phyloP scores from a whole-genome alignment of 2,797 vertebrate genomes.

The Oryzias dopingdopingensis region DNA sequence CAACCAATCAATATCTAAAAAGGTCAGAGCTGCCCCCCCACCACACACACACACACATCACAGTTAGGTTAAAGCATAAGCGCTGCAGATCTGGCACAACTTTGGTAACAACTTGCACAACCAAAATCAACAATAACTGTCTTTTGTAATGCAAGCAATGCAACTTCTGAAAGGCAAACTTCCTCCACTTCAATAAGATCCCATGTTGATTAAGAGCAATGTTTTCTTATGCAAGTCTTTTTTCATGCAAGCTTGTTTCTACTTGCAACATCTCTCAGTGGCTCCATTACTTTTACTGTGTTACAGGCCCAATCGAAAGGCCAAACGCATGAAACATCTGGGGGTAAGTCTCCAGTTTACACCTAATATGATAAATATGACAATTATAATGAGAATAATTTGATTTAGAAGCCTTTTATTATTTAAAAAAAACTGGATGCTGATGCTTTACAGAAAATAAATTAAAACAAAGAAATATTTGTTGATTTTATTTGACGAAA shows the following conservation, averaged over 20 bases:
- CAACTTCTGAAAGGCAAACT: conserved; percentile 3
- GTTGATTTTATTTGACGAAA: too few relatives aligned
- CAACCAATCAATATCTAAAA: conserved; percentile 37
- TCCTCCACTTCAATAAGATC: not conserved
- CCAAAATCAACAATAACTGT: too few relatives aligned
- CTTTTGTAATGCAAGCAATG: conserved; percentile 4
- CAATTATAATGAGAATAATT: too few relatives aligned
- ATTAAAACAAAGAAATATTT: too few relatives aligned
- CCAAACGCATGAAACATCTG: conserved; percentile 59
- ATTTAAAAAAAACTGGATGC: too few relatives aligned
- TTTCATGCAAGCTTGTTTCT: conserved; percentile 14
- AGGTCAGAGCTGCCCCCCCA: conserved; percentile 52
- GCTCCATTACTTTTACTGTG: conserved; percentile 19
- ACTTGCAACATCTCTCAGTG: conserved; percentile 18
- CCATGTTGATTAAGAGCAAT: conserved; percentile 2
- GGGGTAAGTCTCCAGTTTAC: conserved; percentile 50
- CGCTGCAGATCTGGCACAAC: not conserved
- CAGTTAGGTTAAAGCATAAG: not conserved
- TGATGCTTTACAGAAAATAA: too few relatives aligned
- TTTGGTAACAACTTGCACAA: not conserved
- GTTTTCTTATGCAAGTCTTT: conserved; percentile 8
- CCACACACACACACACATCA: not conserved
- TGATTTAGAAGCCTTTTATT: too few relatives aligned
- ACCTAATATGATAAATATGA: too few relatives aligned
- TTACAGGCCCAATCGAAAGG: conserved; percentile 63